These are phyloP conservation scores for Pristionchus japonicus DNA, from an alignment of 2,888 invertebrate genomes.

Conservation along the genomic window DNA sequence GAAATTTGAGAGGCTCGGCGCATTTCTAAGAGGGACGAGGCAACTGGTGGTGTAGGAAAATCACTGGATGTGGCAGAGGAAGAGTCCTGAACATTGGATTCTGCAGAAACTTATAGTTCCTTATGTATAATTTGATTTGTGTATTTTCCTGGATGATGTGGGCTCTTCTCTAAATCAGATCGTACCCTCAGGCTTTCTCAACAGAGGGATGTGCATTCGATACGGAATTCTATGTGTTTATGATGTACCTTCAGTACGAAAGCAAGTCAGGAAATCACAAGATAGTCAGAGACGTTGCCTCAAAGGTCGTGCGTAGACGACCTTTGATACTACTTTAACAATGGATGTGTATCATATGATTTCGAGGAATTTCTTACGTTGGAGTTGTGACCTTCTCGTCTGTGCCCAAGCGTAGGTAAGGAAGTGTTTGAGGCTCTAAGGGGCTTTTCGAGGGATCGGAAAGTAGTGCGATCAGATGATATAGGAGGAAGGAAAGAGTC, in stretches of 20 bases:
- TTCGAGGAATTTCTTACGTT: constrained; percentile 28
- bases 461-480: background rate
- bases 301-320: too few species aligned
- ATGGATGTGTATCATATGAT: background rate
- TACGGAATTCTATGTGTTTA: background rate
- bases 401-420: background rate
- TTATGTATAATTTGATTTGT: background rate
- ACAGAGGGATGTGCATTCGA: background rate
- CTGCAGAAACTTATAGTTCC: background rate
- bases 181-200: background rate
- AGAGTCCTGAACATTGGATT: constrained; percentile 29
- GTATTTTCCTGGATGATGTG: background rate
- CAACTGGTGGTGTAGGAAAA: constrained; percentile 12
- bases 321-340: background rate
- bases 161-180: background rate
- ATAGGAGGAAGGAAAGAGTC: constrained; percentile 33
- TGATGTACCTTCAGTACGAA: background rate
- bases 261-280: background rate
- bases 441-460: background rate
- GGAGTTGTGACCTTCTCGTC: background rate
- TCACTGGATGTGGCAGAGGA: constrained; percentile 41
- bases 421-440: constrained; percentile 8
- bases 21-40: constrained; percentile 16
- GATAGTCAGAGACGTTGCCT: too few species aligned
- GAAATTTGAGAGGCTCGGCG: constrained; percentile 1